These are phyloP conservation scores for Gadus macrocephalus DNA, from an alignment of 2,113 vertebrate genomes.

Conservation along the genomic window DNA sequence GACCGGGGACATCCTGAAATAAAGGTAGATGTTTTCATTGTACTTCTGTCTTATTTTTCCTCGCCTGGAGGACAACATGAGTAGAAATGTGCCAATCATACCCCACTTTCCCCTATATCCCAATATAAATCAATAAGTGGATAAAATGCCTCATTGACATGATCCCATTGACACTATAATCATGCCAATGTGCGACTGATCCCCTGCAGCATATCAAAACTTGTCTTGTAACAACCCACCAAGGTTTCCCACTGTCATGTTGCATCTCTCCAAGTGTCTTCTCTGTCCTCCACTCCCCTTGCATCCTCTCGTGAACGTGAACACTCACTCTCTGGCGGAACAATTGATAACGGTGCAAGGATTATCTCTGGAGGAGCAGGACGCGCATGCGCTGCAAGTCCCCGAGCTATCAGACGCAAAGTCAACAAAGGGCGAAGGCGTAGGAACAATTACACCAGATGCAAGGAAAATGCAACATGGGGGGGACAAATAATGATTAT, in stretches of 20 bases:
- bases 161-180: neutral
- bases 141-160: constrained; percentile 10
- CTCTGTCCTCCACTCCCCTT: neutral
- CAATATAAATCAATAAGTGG: too few relatives aligned
- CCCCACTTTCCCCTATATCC: too few relatives aligned
- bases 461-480: neutral
- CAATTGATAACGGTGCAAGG: neutral
- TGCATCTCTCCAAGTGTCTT: neutral
- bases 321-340: neutral
- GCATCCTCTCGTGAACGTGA: neutral
- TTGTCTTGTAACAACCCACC: too few relatives aligned
- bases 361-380: neutral
- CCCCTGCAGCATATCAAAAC: too few relatives aligned
- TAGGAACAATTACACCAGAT: neutral
- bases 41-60: too few relatives aligned
- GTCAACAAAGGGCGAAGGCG: neutral
- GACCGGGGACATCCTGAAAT: too few relatives aligned
- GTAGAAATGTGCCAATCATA: too few relatives aligned
- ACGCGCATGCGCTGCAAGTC: neutral
- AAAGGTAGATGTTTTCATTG: too few relatives aligned
- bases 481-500: neutral
- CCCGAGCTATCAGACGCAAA: neutral
- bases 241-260: too few relatives aligned
- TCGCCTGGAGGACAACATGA: too few relatives aligned
- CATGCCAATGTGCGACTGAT: too few relatives aligned